Evolutionary conservation across 2,797 vertebrate genomes (phyloP).

Genomic region (Lepus oiostolus): DNA sequence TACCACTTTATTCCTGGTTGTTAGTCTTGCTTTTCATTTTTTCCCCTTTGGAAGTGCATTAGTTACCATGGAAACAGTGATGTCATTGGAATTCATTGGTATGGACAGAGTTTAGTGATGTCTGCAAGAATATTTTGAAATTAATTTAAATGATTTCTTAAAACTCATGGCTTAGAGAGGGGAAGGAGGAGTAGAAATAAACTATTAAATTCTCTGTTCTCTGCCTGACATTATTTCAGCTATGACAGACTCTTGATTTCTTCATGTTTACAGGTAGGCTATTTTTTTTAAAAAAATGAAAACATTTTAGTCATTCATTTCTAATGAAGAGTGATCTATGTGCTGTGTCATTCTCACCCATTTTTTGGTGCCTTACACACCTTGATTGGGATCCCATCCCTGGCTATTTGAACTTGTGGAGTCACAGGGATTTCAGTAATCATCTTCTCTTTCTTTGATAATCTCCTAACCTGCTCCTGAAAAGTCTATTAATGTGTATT

Average conservation of each 20-base stretch:
- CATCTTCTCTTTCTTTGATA: neutral
- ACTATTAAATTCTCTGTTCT: conserved; percentile 65
- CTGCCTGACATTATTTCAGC: conserved; percentile 51
- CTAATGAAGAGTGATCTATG: neutral
- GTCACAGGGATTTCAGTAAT: neutral
- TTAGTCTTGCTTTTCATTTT: conserved; percentile 67
- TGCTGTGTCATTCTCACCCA: conserved; percentile 11
- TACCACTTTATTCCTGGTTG: conserved; percentile 74
- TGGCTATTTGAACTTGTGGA: conserved; percentile 6
- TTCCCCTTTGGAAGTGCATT: conserved; percentile 74
- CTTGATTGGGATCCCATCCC: neutral
- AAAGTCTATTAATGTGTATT: neutral
- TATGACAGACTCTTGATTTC: conserved; percentile 45
- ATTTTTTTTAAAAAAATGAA: conserved; percentile 22
- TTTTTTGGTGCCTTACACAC: neutral
- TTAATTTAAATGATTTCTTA: conserved; percentile 79
- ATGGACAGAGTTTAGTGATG: conserved; percentile 77
- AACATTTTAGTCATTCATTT: conserved; percentile 3
- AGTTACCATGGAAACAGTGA: conserved; percentile 82
- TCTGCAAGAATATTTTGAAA: conserved; percentile 77
- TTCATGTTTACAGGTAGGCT: conserved; percentile 35
- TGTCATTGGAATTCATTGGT: conserved; percentile 79
- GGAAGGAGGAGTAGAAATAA: conserved; percentile 50
- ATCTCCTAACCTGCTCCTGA: neutral
- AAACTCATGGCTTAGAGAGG: conserved; percentile 60